A percentile compares a stretch with the other conserved stretches of the same genome.
Evolutionary conservation across 2,797 vertebrate species (phyloP).

Genomic region (Pempheris klunzingeri): DNA sequence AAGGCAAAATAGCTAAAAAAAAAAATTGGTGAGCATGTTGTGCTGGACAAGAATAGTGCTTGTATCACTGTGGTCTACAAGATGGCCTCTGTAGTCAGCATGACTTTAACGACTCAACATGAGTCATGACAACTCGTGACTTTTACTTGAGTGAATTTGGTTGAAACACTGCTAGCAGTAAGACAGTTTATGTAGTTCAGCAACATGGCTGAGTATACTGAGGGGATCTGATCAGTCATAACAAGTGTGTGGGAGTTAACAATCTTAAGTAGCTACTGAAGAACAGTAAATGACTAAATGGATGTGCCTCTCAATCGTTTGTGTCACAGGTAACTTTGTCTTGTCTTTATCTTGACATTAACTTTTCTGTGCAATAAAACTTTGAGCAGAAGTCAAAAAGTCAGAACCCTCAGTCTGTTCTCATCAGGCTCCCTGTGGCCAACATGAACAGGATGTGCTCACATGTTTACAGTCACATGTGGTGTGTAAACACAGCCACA

Average conservation of each 20-base stretch:
- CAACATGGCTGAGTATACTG: not conserved
- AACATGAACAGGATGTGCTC: conserved; percentile 35
- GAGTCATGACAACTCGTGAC: not conserved
- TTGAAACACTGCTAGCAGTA: not conserved
- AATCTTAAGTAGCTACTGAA: not conserved
- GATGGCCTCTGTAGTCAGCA: not conserved
- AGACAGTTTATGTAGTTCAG: no score
- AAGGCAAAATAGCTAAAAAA: no score
- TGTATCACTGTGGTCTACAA: no score
- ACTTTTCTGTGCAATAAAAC: not conserved
- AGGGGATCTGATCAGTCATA: not conserved
- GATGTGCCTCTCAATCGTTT: not conserved
- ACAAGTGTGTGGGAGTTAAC: not conserved
- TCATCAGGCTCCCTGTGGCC: not conserved
- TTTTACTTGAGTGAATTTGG: not conserved
- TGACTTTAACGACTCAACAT: not conserved
- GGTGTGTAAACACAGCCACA: conserved; percentile 23
- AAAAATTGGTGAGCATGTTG: no score
- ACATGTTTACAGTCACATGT: conserved; percentile 33
- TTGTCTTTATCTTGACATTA: not conserved
- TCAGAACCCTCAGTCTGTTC: not conserved
- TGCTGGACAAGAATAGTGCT: no score
- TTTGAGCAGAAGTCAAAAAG: not conserved
- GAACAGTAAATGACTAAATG: not conserved
- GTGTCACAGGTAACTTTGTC: not conserved